Conservation (phyloP, 2,113 vertebrate species). For the Petrocephalus microphthalmus region DNA sequence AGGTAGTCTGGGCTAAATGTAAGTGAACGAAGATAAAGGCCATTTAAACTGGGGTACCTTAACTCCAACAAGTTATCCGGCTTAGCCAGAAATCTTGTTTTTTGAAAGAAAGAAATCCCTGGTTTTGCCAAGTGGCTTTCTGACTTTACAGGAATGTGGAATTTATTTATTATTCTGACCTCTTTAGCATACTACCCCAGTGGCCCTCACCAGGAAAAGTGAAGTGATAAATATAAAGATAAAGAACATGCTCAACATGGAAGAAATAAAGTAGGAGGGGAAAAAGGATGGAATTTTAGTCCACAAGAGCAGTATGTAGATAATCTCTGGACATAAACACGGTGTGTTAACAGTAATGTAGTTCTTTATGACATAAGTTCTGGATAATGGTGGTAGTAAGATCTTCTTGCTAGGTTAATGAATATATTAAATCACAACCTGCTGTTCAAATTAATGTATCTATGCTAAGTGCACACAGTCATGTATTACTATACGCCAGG, state of each 20-base stretch:
- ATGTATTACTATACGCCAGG: not conserved
- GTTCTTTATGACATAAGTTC: not conserved
- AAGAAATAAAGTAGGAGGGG: not conserved
- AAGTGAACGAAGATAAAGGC: no score
- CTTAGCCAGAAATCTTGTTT: no score
- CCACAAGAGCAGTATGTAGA: not conserved
- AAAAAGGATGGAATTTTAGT: not conserved
- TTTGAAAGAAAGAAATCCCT: no score
- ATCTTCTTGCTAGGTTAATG: not conserved
- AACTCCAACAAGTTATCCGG: no score
- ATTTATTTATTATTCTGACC: not conserved
- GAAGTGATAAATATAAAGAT: not conserved
- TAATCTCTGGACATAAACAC: not conserved
- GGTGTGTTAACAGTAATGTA: not conserved
- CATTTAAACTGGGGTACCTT: no score
- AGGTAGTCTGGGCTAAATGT: no score
- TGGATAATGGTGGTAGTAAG: not conserved
- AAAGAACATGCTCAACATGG: not conserved
- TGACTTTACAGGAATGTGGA: no score
- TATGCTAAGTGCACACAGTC: not conserved
- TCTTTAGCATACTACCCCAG: not conserved
- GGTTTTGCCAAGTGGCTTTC: no score
- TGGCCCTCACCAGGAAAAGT: not conserved
- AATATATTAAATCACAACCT: not conserved
- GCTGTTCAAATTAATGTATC: not conserved